phyloP scores from a whole-genome alignment of 2,113 vertebrate species.

The Strix uralensis region DNA sequence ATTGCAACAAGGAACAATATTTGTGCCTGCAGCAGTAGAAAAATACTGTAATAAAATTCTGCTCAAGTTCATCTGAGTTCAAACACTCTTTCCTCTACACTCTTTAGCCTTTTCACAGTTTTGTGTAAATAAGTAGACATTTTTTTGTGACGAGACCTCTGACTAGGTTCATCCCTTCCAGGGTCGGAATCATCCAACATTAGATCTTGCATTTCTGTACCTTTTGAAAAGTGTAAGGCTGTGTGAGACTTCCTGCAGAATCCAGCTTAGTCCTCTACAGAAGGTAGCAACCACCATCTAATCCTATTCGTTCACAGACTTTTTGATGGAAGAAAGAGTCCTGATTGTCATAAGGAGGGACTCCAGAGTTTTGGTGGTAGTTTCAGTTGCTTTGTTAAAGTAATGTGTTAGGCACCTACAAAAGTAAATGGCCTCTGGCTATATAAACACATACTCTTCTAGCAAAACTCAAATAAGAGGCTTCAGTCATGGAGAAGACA shows the following conservation, averaged over 20 bases:
- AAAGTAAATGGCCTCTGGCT: background rate
- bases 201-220: background rate
- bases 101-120: background rate
- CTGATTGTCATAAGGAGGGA: background rate
- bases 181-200: background rate
- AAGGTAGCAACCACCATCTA: background rate
- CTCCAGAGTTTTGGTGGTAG: background rate
- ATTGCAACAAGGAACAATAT: background rate
- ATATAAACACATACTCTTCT: background rate
- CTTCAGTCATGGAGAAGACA: background rate
- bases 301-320: background rate
- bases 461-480: background rate
- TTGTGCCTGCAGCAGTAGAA: background rate
- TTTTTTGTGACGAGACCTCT: background rate
- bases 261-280: background rate
- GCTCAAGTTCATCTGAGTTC: background rate
- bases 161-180: background rate
- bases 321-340: background rate
- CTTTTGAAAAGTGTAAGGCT: background rate
- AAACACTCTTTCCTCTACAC: background rate
- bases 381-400: background rate
- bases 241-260: background rate
- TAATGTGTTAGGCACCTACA: background rate
- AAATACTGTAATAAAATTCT: background rate
- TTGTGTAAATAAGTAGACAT: background rate